Percentiles rank a stretch among this genome's conserved stretches.
Evolutionary conservation across 2,888 invertebrate species (phyloP).

Genomic region (Drosophila fulvimacula): DNA sequence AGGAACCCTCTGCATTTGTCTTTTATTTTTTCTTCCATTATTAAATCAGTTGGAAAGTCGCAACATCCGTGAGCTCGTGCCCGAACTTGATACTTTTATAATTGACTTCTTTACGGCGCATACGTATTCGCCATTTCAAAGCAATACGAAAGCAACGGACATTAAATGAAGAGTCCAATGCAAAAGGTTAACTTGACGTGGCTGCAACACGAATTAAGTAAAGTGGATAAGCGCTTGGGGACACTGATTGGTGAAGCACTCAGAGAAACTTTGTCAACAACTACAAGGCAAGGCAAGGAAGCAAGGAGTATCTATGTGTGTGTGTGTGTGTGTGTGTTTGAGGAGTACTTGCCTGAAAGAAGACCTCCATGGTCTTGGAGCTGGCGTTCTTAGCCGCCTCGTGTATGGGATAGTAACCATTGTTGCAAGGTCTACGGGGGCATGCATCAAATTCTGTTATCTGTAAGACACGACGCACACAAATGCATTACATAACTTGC

Average conservation of each 20-base stretch:
- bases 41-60: conserved; percentile 17
- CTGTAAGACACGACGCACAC: conserved; percentile 85
- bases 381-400: conserved; percentile 96
- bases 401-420: conserved; percentile 96
- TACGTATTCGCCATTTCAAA: conserved; percentile 51
- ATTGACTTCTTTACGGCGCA: conserved; percentile 50
- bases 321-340: conserved; percentile 1
- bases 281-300: conserved; percentile 19
- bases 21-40: conserved; percentile 16
- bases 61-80: conserved; percentile 29
- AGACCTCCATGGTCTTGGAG: conserved; percentile 92
- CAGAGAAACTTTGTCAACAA: conserved; percentile 43
- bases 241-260: conserved; percentile 52
- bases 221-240: conserved; percentile 55
- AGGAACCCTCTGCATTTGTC: conserved; percentile 10
- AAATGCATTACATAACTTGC: conserved; percentile 43
- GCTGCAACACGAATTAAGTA: conserved; percentile 53
- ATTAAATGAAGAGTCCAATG: conserved; percentile 23
- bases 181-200: conserved; percentile 45
- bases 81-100: conserved; percentile 64
- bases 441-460: conserved; percentile 92
- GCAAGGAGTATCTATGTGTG: not conserved
- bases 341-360: conserved; percentile 86
- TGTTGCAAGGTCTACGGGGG: conserved; percentile 92
- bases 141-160: conserved; percentile 25